Percentiles rank a stretch among this genome's conserved stretches.
phyloP scores from a whole-genome alignment of 2,888 invertebrate genomes.

The Epistrophe grossulariae region DNA sequence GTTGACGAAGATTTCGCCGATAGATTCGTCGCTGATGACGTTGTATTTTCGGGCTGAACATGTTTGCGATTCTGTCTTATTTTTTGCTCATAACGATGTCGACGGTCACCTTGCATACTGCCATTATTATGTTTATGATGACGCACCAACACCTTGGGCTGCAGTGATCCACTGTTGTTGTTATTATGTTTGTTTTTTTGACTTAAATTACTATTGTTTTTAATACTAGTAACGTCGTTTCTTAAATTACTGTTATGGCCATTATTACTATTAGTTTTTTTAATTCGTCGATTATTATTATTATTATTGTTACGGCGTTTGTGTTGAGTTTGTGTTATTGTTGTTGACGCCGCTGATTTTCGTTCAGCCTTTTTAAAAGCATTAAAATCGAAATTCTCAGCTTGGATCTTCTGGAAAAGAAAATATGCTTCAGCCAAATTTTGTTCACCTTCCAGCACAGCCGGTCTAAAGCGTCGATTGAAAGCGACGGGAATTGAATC shows the following conservation, averaged over 20 bases:
- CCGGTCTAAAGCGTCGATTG: constrained; percentile 80
- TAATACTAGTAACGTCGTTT: constrained; percentile 68
- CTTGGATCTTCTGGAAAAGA: constrained; percentile 79
- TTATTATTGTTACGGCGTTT: constrained; percentile 76
- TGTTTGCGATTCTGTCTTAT: constrained; percentile 77
- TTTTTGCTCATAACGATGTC: constrained; percentile 78
- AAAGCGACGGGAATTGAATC: constrained; percentile 80
- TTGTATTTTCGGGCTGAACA: constrained; percentile 77
- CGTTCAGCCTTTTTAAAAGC: constrained; percentile 48
- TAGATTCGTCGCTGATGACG: constrained; percentile 79
- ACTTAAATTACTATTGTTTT: constrained; percentile 76
- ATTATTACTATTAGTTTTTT: constrained; percentile 60
- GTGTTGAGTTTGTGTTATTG: constrained; percentile 20
- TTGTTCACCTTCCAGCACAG: constrained; percentile 77
- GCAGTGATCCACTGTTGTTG: constrained; percentile 46
- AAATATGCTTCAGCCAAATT: constrained; percentile 79
- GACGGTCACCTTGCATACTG: constrained; percentile 75
- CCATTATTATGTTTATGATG: constrained; percentile 81
- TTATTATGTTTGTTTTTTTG: constrained; percentile 42
- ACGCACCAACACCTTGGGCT: constrained; percentile 78
- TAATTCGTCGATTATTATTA: constrained; percentile 68
- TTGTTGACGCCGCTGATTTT: constrained; percentile 53
- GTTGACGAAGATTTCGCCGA: constrained; percentile 81
- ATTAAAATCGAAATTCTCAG: constrained; percentile 77
- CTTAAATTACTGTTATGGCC: constrained; percentile 69